Conservation (phyloP, 1,140 invertebrate species). For the Arion vulgaris region DNA sequence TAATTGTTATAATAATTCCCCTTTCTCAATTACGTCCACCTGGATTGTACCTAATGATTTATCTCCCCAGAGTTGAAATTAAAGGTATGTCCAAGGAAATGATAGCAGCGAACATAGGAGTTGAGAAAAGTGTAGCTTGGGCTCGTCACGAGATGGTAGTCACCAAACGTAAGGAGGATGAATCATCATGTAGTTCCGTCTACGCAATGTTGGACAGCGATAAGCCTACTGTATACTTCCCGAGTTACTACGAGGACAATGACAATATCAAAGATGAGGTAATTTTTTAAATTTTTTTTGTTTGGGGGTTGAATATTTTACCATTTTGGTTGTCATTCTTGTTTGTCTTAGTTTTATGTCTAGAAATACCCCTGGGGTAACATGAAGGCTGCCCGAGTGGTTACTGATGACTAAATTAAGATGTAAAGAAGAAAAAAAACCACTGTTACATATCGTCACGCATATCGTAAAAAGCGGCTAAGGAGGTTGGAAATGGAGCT, state of each 20-base stretch:
- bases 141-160: constrained; percentile 63
- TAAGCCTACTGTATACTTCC: constrained; percentile 59
- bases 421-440: too few species aligned
- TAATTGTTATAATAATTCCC: too few species aligned
- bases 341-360: too few species aligned
- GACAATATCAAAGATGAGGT: constrained; percentile 63
- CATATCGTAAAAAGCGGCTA: too few species aligned
- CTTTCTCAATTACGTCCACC: too few species aligned
- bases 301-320: too few species aligned
- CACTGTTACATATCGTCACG: too few species aligned
- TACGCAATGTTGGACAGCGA: constrained; percentile 59
- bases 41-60: too few species aligned
- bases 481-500: too few species aligned
- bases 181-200: constrained; percentile 55
- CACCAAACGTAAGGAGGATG: constrained; percentile 62
- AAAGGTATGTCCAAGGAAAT: constrained; percentile 46
- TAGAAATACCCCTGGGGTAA: constrained; percentile 30
- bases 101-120: constrained; percentile 51
- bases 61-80: constrained; percentile 27
- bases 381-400: neutral
- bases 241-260: constrained; percentile 58
- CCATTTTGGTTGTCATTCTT: too few species aligned
- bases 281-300: neutral
- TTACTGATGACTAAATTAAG: too few species aligned
- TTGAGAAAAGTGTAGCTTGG: constrained; percentile 56